Percentiles rank a stretch among this genome's conserved stretches.
Evolutionary conservation across 35 echinoderm and acorn worm species (phyloP).

Genomic region (Lytechinus pictus): DNA sequence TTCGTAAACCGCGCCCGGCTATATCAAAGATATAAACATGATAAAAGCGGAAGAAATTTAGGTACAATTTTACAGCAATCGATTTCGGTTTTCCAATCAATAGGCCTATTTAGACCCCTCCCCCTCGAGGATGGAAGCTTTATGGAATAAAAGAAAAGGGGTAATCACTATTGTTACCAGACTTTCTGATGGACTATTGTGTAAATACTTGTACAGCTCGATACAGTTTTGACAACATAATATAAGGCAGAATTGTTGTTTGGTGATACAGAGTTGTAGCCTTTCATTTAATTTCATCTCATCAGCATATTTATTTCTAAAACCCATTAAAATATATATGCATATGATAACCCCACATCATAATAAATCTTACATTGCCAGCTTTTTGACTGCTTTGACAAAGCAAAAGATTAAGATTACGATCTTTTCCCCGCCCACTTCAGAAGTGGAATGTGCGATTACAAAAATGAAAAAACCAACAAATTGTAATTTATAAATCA

Average conservation of each 20-base stretch:
- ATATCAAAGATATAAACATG: background rate
- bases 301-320: too few relatives aligned
- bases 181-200: background rate
- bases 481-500: too few relatives aligned
- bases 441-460: too few relatives aligned
- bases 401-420: too few relatives aligned
- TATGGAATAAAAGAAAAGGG: background rate
- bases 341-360: too few relatives aligned
- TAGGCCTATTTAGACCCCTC: background rate
- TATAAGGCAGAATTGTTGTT: background rate
- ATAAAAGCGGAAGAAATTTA: background rate
- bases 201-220: background rate
- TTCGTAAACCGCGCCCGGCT: background rate
- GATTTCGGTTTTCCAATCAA: background rate
- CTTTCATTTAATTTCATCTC: background rate
- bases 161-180: background rate
- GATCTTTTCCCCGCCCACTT: too few relatives aligned
- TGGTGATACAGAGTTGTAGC: background rate
- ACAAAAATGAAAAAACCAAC: too few relatives aligned
- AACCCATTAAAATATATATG: too few relatives aligned
- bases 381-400: too few relatives aligned
- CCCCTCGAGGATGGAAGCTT: background rate
- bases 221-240: constrained; percentile 4
- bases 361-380: too few relatives aligned
- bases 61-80: background rate